Percentiles rank a stretch among this genome's conserved stretches.
Evolutionary conservation across 2,888 invertebrate species (phyloP).

Genomic region (Serrognathus titanus): DNA sequence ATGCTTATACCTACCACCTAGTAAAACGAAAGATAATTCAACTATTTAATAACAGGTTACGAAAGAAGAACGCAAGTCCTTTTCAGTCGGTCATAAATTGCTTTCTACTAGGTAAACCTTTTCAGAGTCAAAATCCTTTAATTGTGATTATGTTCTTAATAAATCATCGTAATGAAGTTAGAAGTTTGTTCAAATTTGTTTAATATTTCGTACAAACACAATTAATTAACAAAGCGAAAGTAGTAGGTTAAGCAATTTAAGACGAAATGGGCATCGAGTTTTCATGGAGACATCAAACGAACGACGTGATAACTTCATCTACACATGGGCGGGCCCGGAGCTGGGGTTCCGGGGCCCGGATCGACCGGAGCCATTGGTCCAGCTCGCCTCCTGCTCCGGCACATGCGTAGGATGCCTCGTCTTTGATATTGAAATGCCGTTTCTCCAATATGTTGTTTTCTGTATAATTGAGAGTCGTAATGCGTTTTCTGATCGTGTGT

Average conservation of each 20-base stretch:
- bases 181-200: too few species aligned
- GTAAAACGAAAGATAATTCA: too few species aligned
- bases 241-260: slow-evolving; percentile 24
- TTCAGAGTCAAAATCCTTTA: too few species aligned
- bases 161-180: too few species aligned
- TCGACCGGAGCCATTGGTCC: slow-evolving; percentile 47
- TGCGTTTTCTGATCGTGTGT: slow-evolving; percentile 31
- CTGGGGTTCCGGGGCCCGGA: slow-evolving; percentile 47
- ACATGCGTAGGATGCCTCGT: slow-evolving; percentile 34
- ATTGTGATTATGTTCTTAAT: too few species aligned
- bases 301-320: slow-evolving; percentile 46
- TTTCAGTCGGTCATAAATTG: too few species aligned
- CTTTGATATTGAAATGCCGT: slow-evolving; percentile 44
- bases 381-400: slow-evolving; percentile 34
- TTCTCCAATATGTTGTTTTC: slow-evolving; percentile 40
- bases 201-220: too few species aligned
- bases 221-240: neutral
- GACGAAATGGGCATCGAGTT: slow-evolving; percentile 40
- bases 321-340: slow-evolving; percentile 46
- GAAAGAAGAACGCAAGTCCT: too few species aligned
- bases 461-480: slow-evolving; percentile 42
- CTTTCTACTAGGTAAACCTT: too few species aligned
- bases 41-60: too few species aligned
- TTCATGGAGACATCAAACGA: slow-evolving; percentile 41
- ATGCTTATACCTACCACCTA: too few species aligned